phyloP scores from a whole-genome alignment of 2,113 vertebrate genomes.

The Gallinago media region DNA sequence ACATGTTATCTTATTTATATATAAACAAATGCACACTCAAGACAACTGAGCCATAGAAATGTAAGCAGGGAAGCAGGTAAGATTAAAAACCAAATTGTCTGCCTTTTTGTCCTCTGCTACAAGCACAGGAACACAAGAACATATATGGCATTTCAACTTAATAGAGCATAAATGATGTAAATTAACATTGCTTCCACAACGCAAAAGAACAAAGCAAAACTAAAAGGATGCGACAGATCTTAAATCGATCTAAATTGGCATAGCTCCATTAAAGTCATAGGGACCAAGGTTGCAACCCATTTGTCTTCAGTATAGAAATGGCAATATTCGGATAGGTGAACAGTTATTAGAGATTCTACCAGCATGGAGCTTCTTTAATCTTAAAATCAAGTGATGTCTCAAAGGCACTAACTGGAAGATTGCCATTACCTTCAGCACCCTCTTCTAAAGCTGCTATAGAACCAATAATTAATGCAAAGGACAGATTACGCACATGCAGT shows the following conservation, averaged over 20 bases:
- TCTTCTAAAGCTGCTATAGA: conserved; percentile 6
- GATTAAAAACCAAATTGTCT: neutral
- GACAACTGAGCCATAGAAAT: neutral
- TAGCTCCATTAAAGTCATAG: neutral
- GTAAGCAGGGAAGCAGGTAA: neutral
- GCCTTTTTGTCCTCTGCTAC: neutral
- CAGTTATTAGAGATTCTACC: neutral
- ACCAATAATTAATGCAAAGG: neutral
- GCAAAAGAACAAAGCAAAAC: neutral
- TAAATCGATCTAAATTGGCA: neutral
- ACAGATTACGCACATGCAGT: conserved; percentile 12
- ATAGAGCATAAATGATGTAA: neutral
- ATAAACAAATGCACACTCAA: neutral
- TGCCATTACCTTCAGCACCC: neutral
- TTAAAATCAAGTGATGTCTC: conserved; percentile 17
- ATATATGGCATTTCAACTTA: neutral
- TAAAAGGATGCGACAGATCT: neutral
- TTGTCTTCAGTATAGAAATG: neutral
- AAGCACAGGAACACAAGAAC: neutral
- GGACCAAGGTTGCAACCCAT: neutral
- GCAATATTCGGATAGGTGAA: neutral
- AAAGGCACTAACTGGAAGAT: conserved; percentile 8
- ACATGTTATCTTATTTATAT: fast-evolving
- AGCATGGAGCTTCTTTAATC: neutral
- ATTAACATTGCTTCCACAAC: neutral